Percentiles rank a stretch among this genome's conserved stretches.
Conservation (phyloP, 92 coral and sea anemone genomes). For the Parazoanthus swiftii region DNA sequence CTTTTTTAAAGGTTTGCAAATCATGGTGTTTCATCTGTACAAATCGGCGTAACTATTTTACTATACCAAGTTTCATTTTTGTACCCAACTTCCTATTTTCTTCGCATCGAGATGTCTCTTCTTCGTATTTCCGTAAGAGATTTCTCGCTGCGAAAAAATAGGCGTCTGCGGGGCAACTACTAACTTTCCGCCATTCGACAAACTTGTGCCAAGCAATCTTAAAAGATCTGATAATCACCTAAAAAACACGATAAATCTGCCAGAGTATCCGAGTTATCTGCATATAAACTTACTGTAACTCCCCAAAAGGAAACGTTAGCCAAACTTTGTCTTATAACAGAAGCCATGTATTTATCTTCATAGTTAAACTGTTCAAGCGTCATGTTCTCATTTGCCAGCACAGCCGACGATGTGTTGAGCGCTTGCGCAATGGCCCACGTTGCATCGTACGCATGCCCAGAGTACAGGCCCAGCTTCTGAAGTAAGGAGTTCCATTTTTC, state of each 20-base stretch:
- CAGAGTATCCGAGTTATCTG: neutral
- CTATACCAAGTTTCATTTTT: too few species aligned
- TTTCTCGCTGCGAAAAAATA: too few species aligned
- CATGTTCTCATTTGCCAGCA: slow-evolving; percentile 51
- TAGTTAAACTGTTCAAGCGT: slow-evolving; percentile 51
- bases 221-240: too few species aligned
- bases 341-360: slow-evolving; percentile 32
- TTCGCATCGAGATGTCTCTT: too few species aligned
- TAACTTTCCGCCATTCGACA: too few species aligned
- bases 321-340: slow-evolving; percentile 34
- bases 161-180: too few species aligned
- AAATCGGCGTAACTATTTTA: too few species aligned
- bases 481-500: slow-evolving; percentile 42
- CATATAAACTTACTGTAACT: slow-evolving; percentile 55
- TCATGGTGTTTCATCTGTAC: too few species aligned
- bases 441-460: slow-evolving; percentile 69
- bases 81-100: neutral
- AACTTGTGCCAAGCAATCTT: too few species aligned
- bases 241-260: neutral
- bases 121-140: too few species aligned
- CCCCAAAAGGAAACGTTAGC: slow-evolving; percentile 54
- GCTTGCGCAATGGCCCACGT: slow-evolving; percentile 58
- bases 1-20: too few species aligned
- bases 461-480: slow-evolving; percentile 46
- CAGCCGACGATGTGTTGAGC: slow-evolving; percentile 47